Evolutionary conservation across 2,113 vertebrate genomes (phyloP).

Genomic region (Plotosus lineatus): DNA sequence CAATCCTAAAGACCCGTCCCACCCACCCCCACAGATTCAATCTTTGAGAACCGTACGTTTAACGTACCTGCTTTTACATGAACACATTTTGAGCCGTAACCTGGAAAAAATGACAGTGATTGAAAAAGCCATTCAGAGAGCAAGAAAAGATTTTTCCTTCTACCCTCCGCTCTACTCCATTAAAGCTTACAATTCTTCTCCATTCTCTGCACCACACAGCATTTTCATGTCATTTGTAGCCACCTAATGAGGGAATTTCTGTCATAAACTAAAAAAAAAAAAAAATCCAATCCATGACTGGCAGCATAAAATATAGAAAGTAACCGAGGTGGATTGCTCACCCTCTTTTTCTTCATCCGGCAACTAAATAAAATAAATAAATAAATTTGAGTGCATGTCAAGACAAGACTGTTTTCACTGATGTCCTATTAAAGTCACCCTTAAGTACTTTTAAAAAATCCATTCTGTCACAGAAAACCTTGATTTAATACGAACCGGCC

Average conservation of each 20-base stretch:
- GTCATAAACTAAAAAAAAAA: conserved; percentile 69
- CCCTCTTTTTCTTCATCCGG: conserved; percentile 27
- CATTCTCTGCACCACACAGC: conserved; percentile 55
- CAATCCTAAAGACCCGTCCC: not conserved
- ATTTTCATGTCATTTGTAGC: conserved; percentile 68
- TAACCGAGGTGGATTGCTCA: conserved; percentile 63
- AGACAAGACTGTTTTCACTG: not conserved
- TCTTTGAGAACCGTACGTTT: not conserved
- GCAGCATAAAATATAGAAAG: conserved; percentile 64
- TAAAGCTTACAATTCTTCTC: conserved; percentile 40
- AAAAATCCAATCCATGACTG: conserved; percentile 70
- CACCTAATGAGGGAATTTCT: conserved; percentile 81
- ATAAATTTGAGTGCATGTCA: conserved; percentile 54
- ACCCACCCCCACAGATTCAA: too few relatives aligned
- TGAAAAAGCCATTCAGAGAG: conserved; percentile 73
- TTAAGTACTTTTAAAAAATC: not conserved
- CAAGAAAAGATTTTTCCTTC: conserved; percentile 63
- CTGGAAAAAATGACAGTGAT: conserved; percentile 62
- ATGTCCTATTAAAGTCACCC: not conserved
- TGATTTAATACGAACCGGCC: not conserved
- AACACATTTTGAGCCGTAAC: conserved; percentile 65
- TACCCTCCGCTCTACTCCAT: conserved; percentile 21
- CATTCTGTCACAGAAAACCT: not conserved
- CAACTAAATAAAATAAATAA: conserved; percentile 68
- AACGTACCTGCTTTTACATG: conserved; percentile 54